A percentile compares a stretch with the other conserved stretches of the same genome.
These are phyloP conservation scores for Sus cebifrons DNA, from an alignment of 2,797 vertebrate genomes.

Conservation along the genomic window DNA sequence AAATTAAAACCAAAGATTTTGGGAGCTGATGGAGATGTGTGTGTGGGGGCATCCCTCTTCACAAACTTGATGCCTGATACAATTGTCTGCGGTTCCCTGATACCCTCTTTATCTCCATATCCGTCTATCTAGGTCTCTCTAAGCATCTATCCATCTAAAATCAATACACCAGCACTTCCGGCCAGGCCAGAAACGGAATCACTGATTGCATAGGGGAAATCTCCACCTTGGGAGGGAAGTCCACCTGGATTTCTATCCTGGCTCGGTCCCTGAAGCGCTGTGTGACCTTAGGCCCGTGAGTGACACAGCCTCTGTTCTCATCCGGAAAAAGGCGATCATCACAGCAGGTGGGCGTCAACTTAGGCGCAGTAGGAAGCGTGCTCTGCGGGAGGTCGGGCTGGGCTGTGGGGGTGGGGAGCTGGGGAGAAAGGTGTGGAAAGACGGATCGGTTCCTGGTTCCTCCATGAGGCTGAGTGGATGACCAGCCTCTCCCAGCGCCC, in stretches of 20 bases:
- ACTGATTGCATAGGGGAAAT: background rate
- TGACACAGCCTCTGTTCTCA: background rate
- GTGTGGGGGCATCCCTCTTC: background rate
- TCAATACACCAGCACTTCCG: slow-evolving; percentile 9
- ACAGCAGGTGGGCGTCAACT: background rate
- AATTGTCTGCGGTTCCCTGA: background rate
- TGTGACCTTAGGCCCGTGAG: background rate
- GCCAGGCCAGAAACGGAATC: background rate
- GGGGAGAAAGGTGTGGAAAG: background rate
- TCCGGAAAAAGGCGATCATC: background rate
- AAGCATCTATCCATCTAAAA: background rate
- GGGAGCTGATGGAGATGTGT: background rate
- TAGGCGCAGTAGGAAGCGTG: background rate
- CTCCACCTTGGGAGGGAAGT: background rate
- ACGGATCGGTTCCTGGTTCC: background rate
- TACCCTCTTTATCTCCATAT: background rate
- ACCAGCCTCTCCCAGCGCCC: too few species aligned
- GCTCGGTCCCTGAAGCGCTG: background rate
- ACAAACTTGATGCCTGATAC: background rate
- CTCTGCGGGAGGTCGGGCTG: background rate
- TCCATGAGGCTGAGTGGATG: background rate
- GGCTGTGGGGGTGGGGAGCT: background rate
- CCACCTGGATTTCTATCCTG: background rate
- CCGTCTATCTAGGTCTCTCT: background rate
- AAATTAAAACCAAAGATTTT: background rate